Percentiles rank a stretch among this genome's conserved stretches.
Evolutionary conservation across 2,797 vertebrate genomes (phyloP).

Genomic region (Todus mexicanus): DNA sequence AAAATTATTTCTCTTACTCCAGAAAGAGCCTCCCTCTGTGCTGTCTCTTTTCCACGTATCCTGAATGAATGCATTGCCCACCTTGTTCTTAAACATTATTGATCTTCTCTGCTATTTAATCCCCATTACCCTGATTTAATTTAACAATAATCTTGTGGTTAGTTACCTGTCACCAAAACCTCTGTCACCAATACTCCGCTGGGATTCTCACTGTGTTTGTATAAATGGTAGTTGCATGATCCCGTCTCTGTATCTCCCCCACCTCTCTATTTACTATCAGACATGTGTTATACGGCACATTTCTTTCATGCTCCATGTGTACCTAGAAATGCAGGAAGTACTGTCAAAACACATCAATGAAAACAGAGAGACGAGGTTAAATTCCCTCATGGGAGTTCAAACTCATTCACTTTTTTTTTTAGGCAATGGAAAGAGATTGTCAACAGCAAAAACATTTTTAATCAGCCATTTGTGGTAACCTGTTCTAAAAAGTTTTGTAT

Average conservation of each 20-base stretch:
- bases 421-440: background rate
- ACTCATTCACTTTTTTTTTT: background rate
- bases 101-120: background rate
- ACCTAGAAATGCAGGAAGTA: background rate
- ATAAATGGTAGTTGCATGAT: background rate
- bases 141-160: background rate
- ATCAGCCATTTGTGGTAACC: background rate
- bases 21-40: accelerated
- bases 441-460: background rate
- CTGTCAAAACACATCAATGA: background rate
- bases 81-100: background rate
- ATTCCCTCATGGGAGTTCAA: background rate
- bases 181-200: background rate
- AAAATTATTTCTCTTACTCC: background rate
- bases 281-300: background rate
- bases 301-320: background rate
- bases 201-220: background rate
- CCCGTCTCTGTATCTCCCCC: background rate
- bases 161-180: background rate
- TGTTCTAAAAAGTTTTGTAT: background rate
- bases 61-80: background rate
- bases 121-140: background rate
- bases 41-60: background rate
- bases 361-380: background rate
- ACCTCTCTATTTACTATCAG: background rate